A percentile compares a stretch with the other conserved stretches of the same genome.
phyloP scores from a whole-genome alignment of 2,888 invertebrate species.

The Serrognathus titanus region DNA sequence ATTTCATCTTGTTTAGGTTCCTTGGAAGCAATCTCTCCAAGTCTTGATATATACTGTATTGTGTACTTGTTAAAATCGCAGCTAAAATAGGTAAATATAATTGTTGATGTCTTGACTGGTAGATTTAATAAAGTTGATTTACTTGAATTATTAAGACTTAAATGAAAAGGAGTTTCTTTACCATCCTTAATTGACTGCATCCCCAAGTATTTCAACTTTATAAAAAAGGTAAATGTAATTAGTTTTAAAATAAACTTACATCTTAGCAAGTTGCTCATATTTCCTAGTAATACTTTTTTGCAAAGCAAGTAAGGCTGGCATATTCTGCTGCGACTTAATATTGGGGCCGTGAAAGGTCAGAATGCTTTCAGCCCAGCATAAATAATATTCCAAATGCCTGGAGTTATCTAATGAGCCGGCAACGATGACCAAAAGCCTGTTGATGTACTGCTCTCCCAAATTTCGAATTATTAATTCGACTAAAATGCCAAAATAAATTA shows the following conservation, averaged over 20 bases:
- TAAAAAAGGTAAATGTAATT: conserved; percentile 32
- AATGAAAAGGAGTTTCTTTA: too few species aligned
- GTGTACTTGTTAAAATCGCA: conserved; percentile 90
- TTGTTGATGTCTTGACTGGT: too few species aligned
- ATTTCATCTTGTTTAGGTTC: conserved; percentile 34
- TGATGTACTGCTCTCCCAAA: conserved; percentile 72
- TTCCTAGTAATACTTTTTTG: conserved; percentile 78
- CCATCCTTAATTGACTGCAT: too few species aligned
- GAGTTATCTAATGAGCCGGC: conserved; percentile 72
- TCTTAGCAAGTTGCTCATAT: conserved; percentile 76
- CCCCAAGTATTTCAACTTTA: background rate
- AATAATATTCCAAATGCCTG: conserved; percentile 83
- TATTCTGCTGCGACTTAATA: conserved; percentile 55
- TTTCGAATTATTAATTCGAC: conserved; percentile 71
- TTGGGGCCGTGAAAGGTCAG: conserved; percentile 63
- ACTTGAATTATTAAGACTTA: too few species aligned
- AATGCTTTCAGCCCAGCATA: conserved; percentile 72
- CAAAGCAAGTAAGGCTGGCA: conserved; percentile 66
- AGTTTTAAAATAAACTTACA: conserved; percentile 70
- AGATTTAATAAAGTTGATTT: background rate
- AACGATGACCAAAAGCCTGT: conserved; percentile 68
- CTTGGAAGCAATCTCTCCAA: conserved; percentile 51
- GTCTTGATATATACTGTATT: conserved; percentile 59
- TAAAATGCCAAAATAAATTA: conserved; percentile 47
- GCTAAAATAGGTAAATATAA: conserved; percentile 52